phyloP scores from a whole-genome alignment of 2,888 invertebrate genomes.

The Meta bourneti region DNA sequence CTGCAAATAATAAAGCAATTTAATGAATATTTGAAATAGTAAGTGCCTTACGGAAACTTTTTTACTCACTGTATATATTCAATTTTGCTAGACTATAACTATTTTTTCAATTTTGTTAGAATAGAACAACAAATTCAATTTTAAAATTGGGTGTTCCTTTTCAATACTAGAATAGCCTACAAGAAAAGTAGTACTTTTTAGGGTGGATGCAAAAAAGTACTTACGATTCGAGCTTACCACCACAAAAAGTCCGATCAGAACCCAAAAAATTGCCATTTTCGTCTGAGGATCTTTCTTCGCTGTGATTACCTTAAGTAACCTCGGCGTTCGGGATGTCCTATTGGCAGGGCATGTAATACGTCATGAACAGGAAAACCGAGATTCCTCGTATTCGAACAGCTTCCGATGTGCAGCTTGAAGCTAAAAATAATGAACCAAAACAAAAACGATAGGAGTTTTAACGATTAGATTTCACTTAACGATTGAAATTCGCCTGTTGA shows the following conservation, averaged over 20 bases:
- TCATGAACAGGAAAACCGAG: slow-evolving; percentile 50
- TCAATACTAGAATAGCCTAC: no score
- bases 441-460: not conserved
- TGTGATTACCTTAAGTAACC: slow-evolving; percentile 42
- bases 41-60: no score
- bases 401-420: slow-evolving; percentile 20
- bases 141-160: no score
- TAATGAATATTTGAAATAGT: no score
- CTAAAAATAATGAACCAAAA: slow-evolving; percentile 5
- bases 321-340: not conserved
- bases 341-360: slow-evolving; percentile 36
- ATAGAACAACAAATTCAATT: no score
- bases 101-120: no score
- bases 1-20: no score
- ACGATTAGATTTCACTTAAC: not conserved
- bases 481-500: not conserved
- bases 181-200: no score
- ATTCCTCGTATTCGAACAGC: slow-evolving; percentile 17
- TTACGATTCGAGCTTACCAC: slow-evolving; percentile 15
- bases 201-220: not conserved
- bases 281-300: not conserved
- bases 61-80: no score
- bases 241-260: slow-evolving; percentile 15
- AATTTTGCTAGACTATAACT: no score
- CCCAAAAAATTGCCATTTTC: slow-evolving; percentile 16